phyloP scores from a whole-genome alignment of 1,140 invertebrate genomes.

The Drosophila parvula region DNA sequence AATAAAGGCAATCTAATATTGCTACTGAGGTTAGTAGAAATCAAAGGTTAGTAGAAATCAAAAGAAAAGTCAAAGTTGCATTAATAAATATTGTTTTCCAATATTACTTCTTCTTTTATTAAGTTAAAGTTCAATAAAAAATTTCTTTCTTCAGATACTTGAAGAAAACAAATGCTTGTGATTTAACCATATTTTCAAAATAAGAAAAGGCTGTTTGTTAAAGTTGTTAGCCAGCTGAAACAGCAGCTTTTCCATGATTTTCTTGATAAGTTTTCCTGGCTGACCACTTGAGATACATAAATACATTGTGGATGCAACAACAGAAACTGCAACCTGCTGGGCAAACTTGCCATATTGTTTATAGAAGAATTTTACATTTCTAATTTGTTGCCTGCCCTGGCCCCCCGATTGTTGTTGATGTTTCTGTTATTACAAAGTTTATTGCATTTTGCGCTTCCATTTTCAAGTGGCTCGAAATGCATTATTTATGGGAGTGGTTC shows the following conservation, averaged over 20 bases:
- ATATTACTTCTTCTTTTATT: not conserved
- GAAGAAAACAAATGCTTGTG: too few species aligned
- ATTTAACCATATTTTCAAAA: too few species aligned
- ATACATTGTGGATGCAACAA: not conserved
- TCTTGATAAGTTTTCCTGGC: not conserved
- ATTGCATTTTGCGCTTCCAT: constrained; percentile 65
- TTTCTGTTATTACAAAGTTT: constrained; percentile 50
- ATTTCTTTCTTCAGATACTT: too few species aligned
- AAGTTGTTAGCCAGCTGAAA: not conserved
- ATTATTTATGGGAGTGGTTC: constrained; percentile 75
- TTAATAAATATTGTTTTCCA: not conserved
- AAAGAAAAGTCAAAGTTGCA: too few species aligned
- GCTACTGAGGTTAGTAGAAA: not conserved
- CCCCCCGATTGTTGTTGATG: constrained; percentile 17
- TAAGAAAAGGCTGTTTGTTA: too few species aligned
- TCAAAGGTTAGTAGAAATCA: not conserved
- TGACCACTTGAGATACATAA: constrained; percentile 1
- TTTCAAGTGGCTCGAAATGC: constrained; percentile 71
- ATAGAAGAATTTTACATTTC: constrained; percentile 42
- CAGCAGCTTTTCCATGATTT: not conserved
- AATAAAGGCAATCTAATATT: not conserved
- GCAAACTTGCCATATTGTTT: constrained; percentile 32
- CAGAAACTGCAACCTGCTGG: constrained; percentile 33
- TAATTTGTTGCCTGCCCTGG: constrained; percentile 42
- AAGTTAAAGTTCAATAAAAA: too few species aligned